Base-by-base conservation (phyloP, 23 tunicate species). In the Aplidium turbinatum region DNA sequence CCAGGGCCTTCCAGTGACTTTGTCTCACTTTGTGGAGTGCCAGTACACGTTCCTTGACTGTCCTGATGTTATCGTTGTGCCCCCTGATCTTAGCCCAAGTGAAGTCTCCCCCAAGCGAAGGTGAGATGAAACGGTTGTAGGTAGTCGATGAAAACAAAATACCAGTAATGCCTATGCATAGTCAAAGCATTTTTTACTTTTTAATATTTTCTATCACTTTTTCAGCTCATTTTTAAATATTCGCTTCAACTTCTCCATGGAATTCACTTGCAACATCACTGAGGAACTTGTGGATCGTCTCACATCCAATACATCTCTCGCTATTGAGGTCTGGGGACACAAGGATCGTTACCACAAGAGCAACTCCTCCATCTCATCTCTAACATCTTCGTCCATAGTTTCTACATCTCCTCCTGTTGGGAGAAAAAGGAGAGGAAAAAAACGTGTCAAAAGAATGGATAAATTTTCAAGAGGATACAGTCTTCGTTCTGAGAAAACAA, bases 281-380 rank as follows among this genome's bases (percentile, higher is more conserved):
- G 88, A 89, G 27, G 96, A 81, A 1, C 68, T 81, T 35, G 64
- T 82, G 22, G 96, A 89, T 45, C 63, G 68, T 4, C 65, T 87
- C 32, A 80, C 78, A n/a, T 80, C 86, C 31, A 47, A 69, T 13
- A 46, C 84, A 39, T 83, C 97, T 1, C 86, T 90, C 1, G 82
- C 90, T 2, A 78, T 90, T 39, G 97, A 90, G 77, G 97, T 90
- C 39, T 84, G 90, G 97, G 97, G 97, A 0, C 97, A 90, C 45
- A 65, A 82, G n/a, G 86, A 90, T 51, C 90, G 97, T 30, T 90
- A 90, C 77, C 67, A 60, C 6, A 63, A 38, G 45, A 62, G 60
- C 63, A 70, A 70, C 70, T 24, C 46, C 36, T 38, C 58, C 31
- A 58, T 70, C 4, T 39, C 85, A 1, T 58, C 85, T 1, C 47